Percentiles rank a stretch among this genome's conserved stretches.
Evolutionary conservation across 2,797 vertebrate genomes (phyloP).

Genomic region (Semotilus atromaculatus): DNA sequence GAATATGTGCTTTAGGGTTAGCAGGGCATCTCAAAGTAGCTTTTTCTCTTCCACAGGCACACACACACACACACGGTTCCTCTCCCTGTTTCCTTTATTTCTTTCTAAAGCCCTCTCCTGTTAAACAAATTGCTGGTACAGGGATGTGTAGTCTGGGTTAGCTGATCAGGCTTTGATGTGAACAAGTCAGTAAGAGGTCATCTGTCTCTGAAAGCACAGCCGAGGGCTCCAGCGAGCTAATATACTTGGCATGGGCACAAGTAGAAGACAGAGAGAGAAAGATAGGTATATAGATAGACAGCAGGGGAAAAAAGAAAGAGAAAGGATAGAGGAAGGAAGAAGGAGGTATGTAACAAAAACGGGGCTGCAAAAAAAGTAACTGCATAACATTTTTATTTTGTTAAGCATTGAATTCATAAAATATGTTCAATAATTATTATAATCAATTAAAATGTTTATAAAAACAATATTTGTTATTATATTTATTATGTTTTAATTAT

Average conservation of each 20-base stretch:
- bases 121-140: slow-evolving; percentile 78
- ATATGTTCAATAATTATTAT: not conserved
- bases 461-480: not conserved
- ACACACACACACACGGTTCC: slow-evolving; percentile 23
- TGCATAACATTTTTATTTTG: not conserved
- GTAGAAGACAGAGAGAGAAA: slow-evolving; percentile 43
- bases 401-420: not conserved
- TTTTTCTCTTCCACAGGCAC: slow-evolving; percentile 8
- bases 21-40: slow-evolving; percentile 33
- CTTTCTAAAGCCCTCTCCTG: slow-evolving; percentile 72
- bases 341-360: not conserved
- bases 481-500: not conserved
- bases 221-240: slow-evolving; percentile 62
- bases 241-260: slow-evolving; percentile 60
- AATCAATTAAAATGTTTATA: not conserved
- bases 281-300: slow-evolving; percentile 19
- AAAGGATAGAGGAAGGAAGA: not conserved
- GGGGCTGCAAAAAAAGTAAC: not conserved
- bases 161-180: slow-evolving; percentile 79
- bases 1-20: slow-evolving; percentile 43
- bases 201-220: slow-evolving; percentile 70
- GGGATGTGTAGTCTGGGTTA: slow-evolving; percentile 73
- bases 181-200: slow-evolving; percentile 77
- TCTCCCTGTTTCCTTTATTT: slow-evolving; percentile 68
- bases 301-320: too few species aligned